Base-by-base conservation (phyloP, 2,113 vertebrate genomes). In the Anolis sagrei region DNA sequence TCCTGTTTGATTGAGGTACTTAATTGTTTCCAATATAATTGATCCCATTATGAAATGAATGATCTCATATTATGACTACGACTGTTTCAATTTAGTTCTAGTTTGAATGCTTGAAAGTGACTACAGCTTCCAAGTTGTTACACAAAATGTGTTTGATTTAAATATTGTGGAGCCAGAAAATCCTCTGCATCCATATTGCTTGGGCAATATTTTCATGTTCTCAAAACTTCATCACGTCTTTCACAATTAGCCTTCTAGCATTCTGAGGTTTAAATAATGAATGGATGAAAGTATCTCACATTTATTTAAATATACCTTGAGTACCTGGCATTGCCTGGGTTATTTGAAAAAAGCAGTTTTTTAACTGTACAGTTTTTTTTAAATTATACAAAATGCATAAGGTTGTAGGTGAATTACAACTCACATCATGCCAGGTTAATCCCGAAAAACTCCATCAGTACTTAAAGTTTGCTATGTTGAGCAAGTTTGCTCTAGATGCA, bases 41-140 rank as follows among this genome's bases (percentile, higher is more conserved):
- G 70, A 9, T 69, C 10, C 68, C 84, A 73, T 39, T 36, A 86
- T 93, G n/a, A 82, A 32, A 36, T 81, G 64, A 90, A 76, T 88
- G 76, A 10, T 58, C 36, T 86, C 75, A 27, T 54, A 7, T 36
- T 36, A 0, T 70, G 72, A 76, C 3, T 72, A 61, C 66, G 25
- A 16, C 80, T 39, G 39, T 39, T 51, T 86, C 69, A 89, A 70
- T 61, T 25, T 81, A 61, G 34, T 78, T 90, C 64, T 84, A 83
- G 61, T 32, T 89, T 89, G 88, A 44, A 87, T 86, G 21, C 25
- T 5, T 86, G 4, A 7, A 70, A 13, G 58, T 70, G 74, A 32
- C 0, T 23, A 84, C 10, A 10, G 61, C 29, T 29, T 51, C 69
- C 49, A 7, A 86, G 64, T 88, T 87, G 83, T 86, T 70, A 27